phyloP scores from a whole-genome alignment of 2,797 vertebrate species.

The Arrhamphus sclerolepis region DNA sequence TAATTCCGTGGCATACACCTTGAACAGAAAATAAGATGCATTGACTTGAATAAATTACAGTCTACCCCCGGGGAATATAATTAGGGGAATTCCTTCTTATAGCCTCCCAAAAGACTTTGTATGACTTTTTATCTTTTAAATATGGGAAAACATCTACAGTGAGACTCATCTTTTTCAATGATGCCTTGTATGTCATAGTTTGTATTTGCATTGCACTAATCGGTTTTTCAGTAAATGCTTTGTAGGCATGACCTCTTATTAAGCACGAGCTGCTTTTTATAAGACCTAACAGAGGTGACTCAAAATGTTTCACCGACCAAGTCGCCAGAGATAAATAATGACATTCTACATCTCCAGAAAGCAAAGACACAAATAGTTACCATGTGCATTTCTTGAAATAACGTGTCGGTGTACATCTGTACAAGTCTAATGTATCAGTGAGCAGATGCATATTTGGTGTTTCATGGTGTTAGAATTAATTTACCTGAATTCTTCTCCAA shows the following conservation, averaged over 20 bases:
- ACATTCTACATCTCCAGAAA: too few relatives aligned
- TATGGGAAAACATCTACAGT: constrained; percentile 39
- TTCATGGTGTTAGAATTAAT: too few relatives aligned
- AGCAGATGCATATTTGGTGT: too few relatives aligned
- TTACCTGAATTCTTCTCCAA: too few relatives aligned
- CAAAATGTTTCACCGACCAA: too few relatives aligned
- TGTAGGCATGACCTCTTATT: constrained; percentile 48
- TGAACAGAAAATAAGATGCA: constrained; percentile 76
- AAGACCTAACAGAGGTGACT: constrained; percentile 48
- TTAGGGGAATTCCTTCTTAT: constrained; percentile 71
- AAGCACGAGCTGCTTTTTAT: constrained; percentile 29
- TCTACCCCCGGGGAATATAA: constrained; percentile 75
- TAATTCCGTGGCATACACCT: constrained; percentile 76
- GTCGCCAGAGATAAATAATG: too few relatives aligned
- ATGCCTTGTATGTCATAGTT: constrained; percentile 42
- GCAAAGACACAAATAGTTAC: too few relatives aligned
- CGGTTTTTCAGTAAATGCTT: constrained; percentile 59
- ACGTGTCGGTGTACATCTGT: too few relatives aligned
- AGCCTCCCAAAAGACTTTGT: constrained; percentile 69
- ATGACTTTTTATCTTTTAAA: constrained; percentile 67
- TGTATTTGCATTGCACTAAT: constrained; percentile 53
- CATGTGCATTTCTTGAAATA: too few relatives aligned
- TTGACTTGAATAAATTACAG: constrained; percentile 78
- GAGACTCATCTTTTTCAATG: constrained; percentile 58
- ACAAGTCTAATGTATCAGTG: too few relatives aligned